Evolutionary conservation across 2,113 vertebrate species (phyloP).

Genomic region (Ranitomeya imitator): DNA sequence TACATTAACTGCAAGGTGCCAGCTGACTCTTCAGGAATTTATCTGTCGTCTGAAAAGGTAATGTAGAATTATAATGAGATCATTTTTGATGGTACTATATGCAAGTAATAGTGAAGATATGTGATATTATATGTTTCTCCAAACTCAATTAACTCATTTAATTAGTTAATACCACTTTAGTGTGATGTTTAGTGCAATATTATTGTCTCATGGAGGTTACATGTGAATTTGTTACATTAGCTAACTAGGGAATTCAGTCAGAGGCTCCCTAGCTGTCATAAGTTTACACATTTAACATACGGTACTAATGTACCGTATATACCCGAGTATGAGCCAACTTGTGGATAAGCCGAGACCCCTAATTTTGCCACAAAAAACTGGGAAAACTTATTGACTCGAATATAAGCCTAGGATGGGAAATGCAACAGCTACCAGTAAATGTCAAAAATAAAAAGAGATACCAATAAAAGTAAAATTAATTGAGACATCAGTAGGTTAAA

Average conservation of each 20-base stretch:
- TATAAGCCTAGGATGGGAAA: no score
- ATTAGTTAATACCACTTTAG: background rate
- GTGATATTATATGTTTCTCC: background rate
- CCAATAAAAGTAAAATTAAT: no score
- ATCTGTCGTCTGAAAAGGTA: slow-evolving; percentile 81
- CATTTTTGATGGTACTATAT: background rate
- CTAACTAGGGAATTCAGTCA: background rate
- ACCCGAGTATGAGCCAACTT: no score
- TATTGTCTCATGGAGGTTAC: no score
- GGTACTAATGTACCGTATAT: background rate
- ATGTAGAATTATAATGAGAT: slow-evolving; percentile 6
- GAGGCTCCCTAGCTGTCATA: background rate
- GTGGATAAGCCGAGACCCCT: no score
- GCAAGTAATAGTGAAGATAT: background rate
- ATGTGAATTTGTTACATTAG: no score
- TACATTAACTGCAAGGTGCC: slow-evolving; percentile 80
- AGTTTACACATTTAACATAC: background rate
- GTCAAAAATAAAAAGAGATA: no score
- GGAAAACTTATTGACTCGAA: no score
- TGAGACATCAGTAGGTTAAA: no score
- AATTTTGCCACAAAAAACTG: no score
- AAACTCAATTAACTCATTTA: background rate
- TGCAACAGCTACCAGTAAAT: no score
- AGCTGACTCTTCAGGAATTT: slow-evolving; percentile 82
- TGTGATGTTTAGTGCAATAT: background rate